phyloP scores from a whole-genome alignment of 2,113 vertebrate genomes.

The Istiophorus platypterus region DNA sequence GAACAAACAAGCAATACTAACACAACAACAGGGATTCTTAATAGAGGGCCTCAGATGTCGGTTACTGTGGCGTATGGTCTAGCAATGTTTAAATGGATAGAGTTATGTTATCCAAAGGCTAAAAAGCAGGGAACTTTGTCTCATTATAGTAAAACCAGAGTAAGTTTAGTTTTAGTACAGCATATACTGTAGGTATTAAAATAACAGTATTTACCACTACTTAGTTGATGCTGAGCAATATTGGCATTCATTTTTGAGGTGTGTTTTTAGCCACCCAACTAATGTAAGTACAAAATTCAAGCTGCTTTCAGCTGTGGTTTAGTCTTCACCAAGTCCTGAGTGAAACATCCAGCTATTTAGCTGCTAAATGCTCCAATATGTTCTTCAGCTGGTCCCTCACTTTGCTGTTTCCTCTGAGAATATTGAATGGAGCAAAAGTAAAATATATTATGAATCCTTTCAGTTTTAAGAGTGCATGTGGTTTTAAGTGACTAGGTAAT shows the following conservation, averaged over 20 bases:
- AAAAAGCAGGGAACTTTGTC: not conserved
- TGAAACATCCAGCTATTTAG: not conserved
- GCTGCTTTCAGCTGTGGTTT: too few relatives aligned
- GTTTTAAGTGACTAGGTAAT: too few relatives aligned
- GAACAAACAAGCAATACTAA: not conserved
- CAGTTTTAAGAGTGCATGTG: too few relatives aligned
- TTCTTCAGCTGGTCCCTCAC: not conserved
- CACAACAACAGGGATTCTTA: not conserved
- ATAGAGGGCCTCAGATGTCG: not conserved
- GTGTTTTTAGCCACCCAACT: too few relatives aligned
- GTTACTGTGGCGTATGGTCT: not conserved
- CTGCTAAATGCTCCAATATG: not conserved
- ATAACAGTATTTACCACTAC: too few relatives aligned
- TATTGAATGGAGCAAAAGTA: too few relatives aligned
- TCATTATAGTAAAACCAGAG: not conserved
- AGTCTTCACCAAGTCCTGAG: not conserved
- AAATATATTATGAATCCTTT: too few relatives aligned
- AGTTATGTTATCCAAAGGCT: conserved; percentile 5
- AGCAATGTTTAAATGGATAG: not conserved
- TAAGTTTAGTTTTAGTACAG: not conserved
- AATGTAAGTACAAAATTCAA: too few relatives aligned
- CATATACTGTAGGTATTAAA: too few relatives aligned
- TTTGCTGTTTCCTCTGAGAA: not conserved
- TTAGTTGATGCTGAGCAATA: too few relatives aligned
- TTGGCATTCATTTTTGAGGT: too few relatives aligned